phyloP scores from a whole-genome alignment of 2,113 vertebrate genomes.

The Thunnus maccoyii region DNA sequence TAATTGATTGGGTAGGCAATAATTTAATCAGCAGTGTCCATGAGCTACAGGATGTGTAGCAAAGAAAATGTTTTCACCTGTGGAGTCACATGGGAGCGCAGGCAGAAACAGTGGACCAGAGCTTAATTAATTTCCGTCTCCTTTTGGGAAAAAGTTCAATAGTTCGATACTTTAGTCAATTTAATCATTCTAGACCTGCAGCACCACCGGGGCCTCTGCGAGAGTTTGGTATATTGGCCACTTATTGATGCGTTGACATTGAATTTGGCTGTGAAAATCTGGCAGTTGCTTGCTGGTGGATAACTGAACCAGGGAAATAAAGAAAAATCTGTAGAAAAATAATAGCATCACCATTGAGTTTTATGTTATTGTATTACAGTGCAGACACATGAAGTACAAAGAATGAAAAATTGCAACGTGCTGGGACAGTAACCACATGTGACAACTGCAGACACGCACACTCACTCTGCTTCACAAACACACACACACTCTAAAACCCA shows the following conservation, averaged over 20 bases:
- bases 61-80: slow-evolving; percentile 41
- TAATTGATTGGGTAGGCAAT: slow-evolving; percentile 33
- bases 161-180: slow-evolving; percentile 55
- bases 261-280: slow-evolving; percentile 38
- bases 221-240: slow-evolving; percentile 33
- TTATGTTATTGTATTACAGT: slow-evolving; percentile 33
- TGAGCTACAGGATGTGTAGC: slow-evolving; percentile 16
- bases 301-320: slow-evolving; percentile 14
- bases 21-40: slow-evolving; percentile 36
- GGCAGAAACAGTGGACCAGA: slow-evolving; percentile 23
- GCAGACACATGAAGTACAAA: slow-evolving; percentile 1
- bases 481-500: neutral
- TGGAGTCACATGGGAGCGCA: slow-evolving; percentile 43
- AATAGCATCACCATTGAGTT: slow-evolving; percentile 45
- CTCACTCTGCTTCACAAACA: neutral
- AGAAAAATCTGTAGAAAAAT: slow-evolving; percentile 23
- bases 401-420: slow-evolving; percentile 29
- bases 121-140: slow-evolving; percentile 64
- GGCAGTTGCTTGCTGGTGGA: slow-evolving; percentile 9
- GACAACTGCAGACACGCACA: neutral
- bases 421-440: slow-evolving; percentile 13
- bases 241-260: slow-evolving; percentile 50
- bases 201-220: slow-evolving; percentile 21
- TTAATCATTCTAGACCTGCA: slow-evolving; percentile 52
- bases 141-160: slow-evolving; percentile 55